These are phyloP conservation scores for Terrapene triunguis DNA, from an alignment of 2,113 vertebrate genomes.

Conservation along the genomic window DNA sequence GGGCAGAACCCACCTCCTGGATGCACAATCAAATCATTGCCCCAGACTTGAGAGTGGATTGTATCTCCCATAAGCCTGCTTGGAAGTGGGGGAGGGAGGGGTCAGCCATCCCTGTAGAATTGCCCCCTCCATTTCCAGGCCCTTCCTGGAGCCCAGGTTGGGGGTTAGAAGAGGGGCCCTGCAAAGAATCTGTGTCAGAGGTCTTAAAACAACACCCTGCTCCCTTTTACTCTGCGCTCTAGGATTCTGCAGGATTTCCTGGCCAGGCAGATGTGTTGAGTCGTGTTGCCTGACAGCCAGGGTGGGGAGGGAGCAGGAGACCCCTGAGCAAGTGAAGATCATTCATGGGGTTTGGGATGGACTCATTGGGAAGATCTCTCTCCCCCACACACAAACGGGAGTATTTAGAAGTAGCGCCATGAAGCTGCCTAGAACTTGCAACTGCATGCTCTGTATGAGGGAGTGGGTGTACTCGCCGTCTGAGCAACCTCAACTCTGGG, in stretches of 20 bases:
- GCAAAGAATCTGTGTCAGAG: background rate
- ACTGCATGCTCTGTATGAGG: background rate
- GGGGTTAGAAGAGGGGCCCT: background rate
- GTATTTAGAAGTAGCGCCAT: background rate
- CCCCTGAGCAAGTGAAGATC: background rate
- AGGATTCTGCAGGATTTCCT: background rate
- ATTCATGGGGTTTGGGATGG: background rate
- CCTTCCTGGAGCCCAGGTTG: background rate
- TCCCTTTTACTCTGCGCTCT: background rate
- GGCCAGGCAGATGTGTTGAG: background rate
- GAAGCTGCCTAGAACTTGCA: background rate
- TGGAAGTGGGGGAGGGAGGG: background rate
- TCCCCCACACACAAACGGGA: background rate
- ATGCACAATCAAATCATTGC: background rate
- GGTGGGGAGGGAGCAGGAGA: background rate
- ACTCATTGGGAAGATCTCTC: background rate
- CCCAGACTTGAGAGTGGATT: background rate
- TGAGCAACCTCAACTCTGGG: background rate
- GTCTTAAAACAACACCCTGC: background rate
- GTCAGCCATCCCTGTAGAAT: background rate
- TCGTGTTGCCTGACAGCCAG: background rate
- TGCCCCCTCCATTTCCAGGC: background rate
- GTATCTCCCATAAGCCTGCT: background rate
- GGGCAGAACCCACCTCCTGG: background rate
- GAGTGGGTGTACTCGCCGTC: background rate